phyloP scores from a whole-genome alignment of 1,140 invertebrate species.

The Drosophila repletoides region DNA sequence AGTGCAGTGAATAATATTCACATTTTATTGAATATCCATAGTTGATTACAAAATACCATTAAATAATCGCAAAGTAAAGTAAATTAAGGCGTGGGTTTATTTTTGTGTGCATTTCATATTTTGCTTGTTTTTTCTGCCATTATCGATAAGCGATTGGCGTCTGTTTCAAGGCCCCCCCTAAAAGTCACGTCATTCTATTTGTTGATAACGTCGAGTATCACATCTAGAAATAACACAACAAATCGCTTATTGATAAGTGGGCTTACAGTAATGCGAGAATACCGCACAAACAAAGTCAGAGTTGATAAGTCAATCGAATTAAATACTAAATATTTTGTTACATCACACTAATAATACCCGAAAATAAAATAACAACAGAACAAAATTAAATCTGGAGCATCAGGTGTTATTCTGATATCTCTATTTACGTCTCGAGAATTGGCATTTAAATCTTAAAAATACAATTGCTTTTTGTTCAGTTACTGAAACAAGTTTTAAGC shows the following conservation, averaged over 20 bases:
- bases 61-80: too few relatives aligned
- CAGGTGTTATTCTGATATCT: too few relatives aligned
- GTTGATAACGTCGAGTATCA: slow-evolving; percentile 21
- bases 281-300: not conserved
- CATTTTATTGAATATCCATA: too few relatives aligned
- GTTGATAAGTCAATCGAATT: not conserved
- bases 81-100: too few relatives aligned
- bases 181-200: not conserved
- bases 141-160: slow-evolving; percentile 18
- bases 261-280: not conserved
- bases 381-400: too few relatives aligned
- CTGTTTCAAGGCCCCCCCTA: not conserved
- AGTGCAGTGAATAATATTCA: slow-evolving; percentile 20
- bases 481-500: too few relatives aligned
- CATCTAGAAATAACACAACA: not conserved
- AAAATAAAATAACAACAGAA: too few relatives aligned
- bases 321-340: not conserved
- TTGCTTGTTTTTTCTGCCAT: not conserved
- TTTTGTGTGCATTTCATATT: not conserved
- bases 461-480: too few relatives aligned
- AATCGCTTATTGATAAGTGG: not conserved
- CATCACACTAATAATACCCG: too few relatives aligned
- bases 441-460: too few relatives aligned
- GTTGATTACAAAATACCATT: too few relatives aligned
- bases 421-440: too few relatives aligned